Percentiles rank a stretch among this genome's conserved stretches.
Conservation (phyloP, 2,113 vertebrate species). For the Leptodactylus fuscus region DNA sequence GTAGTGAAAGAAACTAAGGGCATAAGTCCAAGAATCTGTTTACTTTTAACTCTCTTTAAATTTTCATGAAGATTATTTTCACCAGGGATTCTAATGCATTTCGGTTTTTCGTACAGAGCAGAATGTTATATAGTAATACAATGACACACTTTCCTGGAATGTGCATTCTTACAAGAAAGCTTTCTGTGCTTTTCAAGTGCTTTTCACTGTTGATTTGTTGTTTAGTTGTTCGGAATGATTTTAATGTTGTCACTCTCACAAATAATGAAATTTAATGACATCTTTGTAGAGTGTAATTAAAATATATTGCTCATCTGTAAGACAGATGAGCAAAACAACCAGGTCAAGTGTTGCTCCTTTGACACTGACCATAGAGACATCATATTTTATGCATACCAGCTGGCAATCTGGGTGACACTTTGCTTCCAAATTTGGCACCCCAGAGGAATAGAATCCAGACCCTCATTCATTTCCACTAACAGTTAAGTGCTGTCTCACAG, state of each 20-base stretch:
- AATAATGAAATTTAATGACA: constrained; percentile 4
- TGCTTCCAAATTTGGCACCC: background rate
- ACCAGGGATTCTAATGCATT: background rate
- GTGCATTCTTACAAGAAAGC: background rate
- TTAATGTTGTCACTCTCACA: background rate
- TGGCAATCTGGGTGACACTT: background rate
- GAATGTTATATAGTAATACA: background rate
- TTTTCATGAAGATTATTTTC: background rate
- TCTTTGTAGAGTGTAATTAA: background rate
- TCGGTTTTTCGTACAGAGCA: background rate
- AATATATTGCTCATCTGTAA: constrained; percentile 26
- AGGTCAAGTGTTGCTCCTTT: background rate
- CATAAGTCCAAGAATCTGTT: constrained; percentile 7
- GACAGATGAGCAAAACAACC: background rate
- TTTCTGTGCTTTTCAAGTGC: background rate
- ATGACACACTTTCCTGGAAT: background rate
- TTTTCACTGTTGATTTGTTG: background rate
- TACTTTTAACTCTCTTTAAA: constrained; percentile 28
- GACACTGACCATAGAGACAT: background rate
- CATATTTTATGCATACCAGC: background rate
- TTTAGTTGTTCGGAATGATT: constrained; percentile 6
- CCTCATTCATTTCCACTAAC: background rate
- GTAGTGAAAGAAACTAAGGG: background rate
- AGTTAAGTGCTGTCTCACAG: background rate
- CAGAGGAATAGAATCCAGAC: background rate